Conservation (phyloP, 2,888 invertebrate species). For the Octodonta nipae region DNA sequence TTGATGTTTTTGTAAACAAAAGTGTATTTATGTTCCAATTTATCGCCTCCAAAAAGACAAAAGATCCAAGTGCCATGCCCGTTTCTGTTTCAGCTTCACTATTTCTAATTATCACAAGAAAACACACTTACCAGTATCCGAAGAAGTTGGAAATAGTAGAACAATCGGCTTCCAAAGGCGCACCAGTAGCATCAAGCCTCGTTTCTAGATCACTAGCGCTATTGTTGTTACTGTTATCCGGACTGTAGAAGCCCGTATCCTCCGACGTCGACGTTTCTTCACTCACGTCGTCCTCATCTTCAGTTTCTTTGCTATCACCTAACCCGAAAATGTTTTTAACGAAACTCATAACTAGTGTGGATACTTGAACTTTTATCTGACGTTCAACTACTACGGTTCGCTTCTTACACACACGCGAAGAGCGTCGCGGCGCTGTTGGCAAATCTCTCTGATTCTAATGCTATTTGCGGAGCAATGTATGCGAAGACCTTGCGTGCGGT, state of each 20-base stretch:
- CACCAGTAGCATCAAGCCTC: not conserved
- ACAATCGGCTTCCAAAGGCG: constrained; percentile 29
- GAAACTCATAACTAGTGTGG: constrained; percentile 29
- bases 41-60: no score
- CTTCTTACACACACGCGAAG: not conserved
- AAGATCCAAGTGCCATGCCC: no score
- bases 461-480: constrained; percentile 27
- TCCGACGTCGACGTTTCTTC: constrained; percentile 29
- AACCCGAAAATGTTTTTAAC: constrained; percentile 32
- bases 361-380: no score
- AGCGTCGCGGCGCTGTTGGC: constrained; percentile 15
- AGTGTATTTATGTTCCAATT: no score
- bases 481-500: constrained; percentile 22
- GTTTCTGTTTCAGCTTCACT: no score
- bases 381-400: constrained; percentile 3
- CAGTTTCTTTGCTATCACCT: constrained; percentile 22
- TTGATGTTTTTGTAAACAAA: no score
- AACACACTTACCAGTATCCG: constrained; percentile 33
- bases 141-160: constrained; percentile 35
- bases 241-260: constrained; percentile 31
- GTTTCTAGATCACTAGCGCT: constrained; percentile 16
- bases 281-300: constrained; percentile 25
- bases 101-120: not conserved
- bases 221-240: constrained; percentile 28
- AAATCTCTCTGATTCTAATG: constrained; percentile 20